These are phyloP conservation scores for Synanthedon vespiformis DNA, from an alignment of 2,888 invertebrate genomes.

Conservation along the genomic window DNA sequence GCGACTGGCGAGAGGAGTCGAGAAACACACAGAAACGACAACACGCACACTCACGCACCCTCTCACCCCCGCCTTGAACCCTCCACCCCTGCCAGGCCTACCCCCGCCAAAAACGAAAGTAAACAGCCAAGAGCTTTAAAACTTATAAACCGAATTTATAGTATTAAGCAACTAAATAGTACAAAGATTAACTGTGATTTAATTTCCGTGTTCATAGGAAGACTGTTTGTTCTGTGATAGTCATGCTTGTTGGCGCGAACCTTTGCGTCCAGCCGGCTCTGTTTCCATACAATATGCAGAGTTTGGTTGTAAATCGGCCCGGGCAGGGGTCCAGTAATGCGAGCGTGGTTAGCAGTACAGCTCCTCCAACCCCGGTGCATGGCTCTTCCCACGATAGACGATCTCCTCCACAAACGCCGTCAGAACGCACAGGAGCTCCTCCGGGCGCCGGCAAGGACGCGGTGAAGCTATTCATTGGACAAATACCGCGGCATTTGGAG, in stretches of 20 bases:
- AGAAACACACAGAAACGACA: constrained; percentile 26
- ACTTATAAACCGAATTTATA: constrained; percentile 63
- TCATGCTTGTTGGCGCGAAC: constrained; percentile 56
- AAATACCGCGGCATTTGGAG: constrained; percentile 90
- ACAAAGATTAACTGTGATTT: constrained; percentile 55
- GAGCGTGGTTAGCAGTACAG: constrained; percentile 35
- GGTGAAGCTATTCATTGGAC: constrained; percentile 91
- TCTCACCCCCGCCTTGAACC: constrained; percentile 25
- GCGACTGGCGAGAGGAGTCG: constrained; percentile 34
- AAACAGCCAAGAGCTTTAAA: constrained; percentile 55
- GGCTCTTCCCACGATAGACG: constrained; percentile 22
- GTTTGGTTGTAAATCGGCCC: constrained; percentile 13
- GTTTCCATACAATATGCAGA: constrained; percentile 38
- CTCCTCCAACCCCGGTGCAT: constrained; percentile 58
- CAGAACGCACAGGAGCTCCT: constrained; percentile 56
- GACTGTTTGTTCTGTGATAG: constrained; percentile 37
- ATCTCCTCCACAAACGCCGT: constrained; percentile 45
- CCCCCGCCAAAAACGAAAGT: constrained; percentile 43
- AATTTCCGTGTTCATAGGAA: constrained; percentile 34
- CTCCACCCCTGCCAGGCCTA: constrained; percentile 5
- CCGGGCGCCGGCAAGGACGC: constrained; percentile 67
- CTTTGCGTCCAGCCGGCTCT: constrained; percentile 44
- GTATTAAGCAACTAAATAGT: constrained; percentile 46
- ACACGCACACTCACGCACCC: constrained; percentile 42
- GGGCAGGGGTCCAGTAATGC: constrained; percentile 26